These are phyloP conservation scores for Ceratina australensis DNA, from an alignment of 1,140 invertebrate genomes.

Conservation along the genomic window DNA sequence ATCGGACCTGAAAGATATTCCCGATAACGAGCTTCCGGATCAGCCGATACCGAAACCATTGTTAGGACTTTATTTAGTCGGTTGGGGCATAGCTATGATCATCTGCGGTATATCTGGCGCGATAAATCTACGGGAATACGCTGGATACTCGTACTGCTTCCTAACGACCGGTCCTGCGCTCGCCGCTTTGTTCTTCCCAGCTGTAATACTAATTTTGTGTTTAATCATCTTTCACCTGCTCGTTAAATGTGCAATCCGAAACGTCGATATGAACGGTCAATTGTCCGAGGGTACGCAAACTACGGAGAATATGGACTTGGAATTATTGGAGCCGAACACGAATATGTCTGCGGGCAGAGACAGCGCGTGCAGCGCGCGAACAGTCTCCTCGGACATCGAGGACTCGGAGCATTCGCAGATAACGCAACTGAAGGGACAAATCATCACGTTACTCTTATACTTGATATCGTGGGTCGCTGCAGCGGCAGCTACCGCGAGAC, in stretches of 20 bases:
- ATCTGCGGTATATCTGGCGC: slow-evolving; percentile 95
- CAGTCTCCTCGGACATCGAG: slow-evolving; percentile 86
- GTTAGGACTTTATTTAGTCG: slow-evolving; percentile 92
- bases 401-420: slow-evolving; percentile 90
- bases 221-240: slow-evolving; percentile 87
- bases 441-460: slow-evolving; percentile 88
- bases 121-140: slow-evolving; percentile 92
- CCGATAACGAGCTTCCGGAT: slow-evolving; percentile 86
- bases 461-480: slow-evolving; percentile 87
- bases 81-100: slow-evolving; percentile 93
- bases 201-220: slow-evolving; percentile 86
- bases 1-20: slow-evolving; percentile 82
- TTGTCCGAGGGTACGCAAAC: slow-evolving; percentile 89
- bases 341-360: slow-evolving; percentile 79
- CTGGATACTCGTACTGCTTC: slow-evolving; percentile 91
- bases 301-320: slow-evolving; percentile 90
- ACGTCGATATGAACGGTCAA: slow-evolving; percentile 84
- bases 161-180: slow-evolving; percentile 88
- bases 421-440: slow-evolving; percentile 89
- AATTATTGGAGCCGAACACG: slow-evolving; percentile 85
- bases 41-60: slow-evolving; percentile 89
- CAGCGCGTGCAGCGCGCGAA: slow-evolving; percentile 84
- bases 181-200: slow-evolving; percentile 89
- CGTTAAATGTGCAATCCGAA: slow-evolving; percentile 87
- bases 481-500: slow-evolving; percentile 84